Evolutionary conservation across 2,888 invertebrate genomes (phyloP).

Genomic region (Mythimna pallens): DNA sequence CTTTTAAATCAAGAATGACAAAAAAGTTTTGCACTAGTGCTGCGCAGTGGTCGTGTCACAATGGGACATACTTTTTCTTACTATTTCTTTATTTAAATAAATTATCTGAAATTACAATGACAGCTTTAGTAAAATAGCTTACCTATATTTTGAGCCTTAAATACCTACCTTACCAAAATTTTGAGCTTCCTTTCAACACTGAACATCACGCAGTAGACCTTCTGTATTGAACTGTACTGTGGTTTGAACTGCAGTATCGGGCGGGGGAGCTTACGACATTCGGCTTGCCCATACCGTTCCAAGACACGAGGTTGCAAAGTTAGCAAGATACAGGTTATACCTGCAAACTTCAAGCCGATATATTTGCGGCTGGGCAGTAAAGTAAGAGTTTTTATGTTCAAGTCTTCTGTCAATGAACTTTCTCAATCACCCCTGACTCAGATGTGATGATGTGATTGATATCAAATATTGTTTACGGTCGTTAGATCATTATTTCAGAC

Average conservation of each 20-base stretch:
- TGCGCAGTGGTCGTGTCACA: not conserved
- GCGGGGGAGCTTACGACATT: slow-evolving; percentile 15
- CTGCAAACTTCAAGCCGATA: not conserved
- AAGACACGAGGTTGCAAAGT: slow-evolving; percentile 3
- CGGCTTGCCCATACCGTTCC: not conserved
- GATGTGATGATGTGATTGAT: too few relatives aligned
- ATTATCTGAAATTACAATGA: not conserved
- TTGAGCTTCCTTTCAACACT: not conserved
- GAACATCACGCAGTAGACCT: not conserved
- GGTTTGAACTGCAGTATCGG: slow-evolving; percentile 40
- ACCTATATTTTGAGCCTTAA: not conserved
- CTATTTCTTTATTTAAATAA: not conserved
- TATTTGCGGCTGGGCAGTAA: not conserved
- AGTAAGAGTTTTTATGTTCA: too few relatives aligned
- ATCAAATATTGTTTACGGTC: too few relatives aligned
- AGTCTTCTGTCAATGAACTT: too few relatives aligned
- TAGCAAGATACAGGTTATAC: not conserved
- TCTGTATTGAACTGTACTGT: not conserved
- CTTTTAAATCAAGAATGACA: too few relatives aligned
- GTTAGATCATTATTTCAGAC: not conserved
- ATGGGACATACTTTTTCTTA: not conserved
- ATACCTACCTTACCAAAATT: not conserved
- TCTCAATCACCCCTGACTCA: too few relatives aligned
- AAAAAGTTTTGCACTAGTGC: not conserved
- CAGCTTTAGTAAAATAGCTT: too few relatives aligned